Conservation (phyloP, 1,140 invertebrate species). For the Atta cephalotes region DNA sequence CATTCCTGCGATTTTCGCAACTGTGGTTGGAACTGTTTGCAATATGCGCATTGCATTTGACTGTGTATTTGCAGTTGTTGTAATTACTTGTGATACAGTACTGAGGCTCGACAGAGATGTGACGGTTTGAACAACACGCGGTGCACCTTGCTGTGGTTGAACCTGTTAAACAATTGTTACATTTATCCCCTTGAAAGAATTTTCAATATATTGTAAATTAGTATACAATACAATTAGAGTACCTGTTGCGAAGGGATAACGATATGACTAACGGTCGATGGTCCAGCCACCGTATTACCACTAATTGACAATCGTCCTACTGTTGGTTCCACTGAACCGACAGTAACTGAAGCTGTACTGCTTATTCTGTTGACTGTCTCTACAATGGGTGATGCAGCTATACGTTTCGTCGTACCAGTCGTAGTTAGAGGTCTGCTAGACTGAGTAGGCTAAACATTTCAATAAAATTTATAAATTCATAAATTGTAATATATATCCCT, state of each 20-base stretch:
- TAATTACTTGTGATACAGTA: slow-evolving; percentile 81
- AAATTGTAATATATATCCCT: slow-evolving; percentile 9
- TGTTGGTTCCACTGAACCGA: slow-evolving; percentile 77
- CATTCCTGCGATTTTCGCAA: slow-evolving; percentile 83
- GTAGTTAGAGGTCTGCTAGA: slow-evolving; percentile 78
- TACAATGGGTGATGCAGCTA: slow-evolving; percentile 82
- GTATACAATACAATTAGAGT: neutral
- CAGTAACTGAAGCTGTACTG: slow-evolving; percentile 79
- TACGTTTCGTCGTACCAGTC: slow-evolving; percentile 80
- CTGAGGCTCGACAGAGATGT: slow-evolving; percentile 81
- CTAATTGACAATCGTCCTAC: slow-evolving; percentile 79
- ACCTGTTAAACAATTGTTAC: slow-evolving; percentile 51
- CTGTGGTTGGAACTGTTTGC: slow-evolving; percentile 80
- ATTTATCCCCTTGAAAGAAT: neutral
- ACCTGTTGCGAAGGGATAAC: slow-evolving; percentile 83
- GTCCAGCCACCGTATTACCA: slow-evolving; percentile 78
- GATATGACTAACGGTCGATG: slow-evolving; percentile 81
- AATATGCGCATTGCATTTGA: slow-evolving; percentile 79
- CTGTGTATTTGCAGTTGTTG: slow-evolving; percentile 80
- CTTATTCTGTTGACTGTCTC: slow-evolving; percentile 82
- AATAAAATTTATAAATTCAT: slow-evolving; percentile 27
- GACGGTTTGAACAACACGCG: slow-evolving; percentile 83
- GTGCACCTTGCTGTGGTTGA: slow-evolving; percentile 74
- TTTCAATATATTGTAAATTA: neutral
- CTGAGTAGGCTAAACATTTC: slow-evolving; percentile 79